These are phyloP conservation scores for Triplophysa bombifrons DNA, from an alignment of 2,797 vertebrate genomes.

Conservation along the genomic window DNA sequence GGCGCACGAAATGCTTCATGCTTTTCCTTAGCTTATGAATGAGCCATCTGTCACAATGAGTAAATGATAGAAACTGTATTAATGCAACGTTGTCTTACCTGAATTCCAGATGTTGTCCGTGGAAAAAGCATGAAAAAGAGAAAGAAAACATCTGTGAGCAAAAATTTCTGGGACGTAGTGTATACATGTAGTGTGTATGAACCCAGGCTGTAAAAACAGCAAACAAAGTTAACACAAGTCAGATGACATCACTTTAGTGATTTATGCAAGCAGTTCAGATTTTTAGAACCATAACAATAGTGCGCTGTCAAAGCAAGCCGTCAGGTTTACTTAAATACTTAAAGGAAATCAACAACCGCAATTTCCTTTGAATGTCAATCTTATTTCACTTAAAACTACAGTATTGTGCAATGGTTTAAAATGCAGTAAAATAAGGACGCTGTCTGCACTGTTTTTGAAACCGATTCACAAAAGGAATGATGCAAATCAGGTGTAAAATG, in stretches of 20 bases:
- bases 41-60: slow-evolving; percentile 8
- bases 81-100: slow-evolving; percentile 33
- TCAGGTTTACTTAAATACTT: slow-evolving; percentile 7
- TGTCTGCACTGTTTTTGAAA: not conserved
- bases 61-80: slow-evolving; percentile 13
- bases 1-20: not conserved
- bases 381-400: not conserved
- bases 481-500: not conserved
- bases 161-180: not conserved
- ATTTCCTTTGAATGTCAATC: not conserved
- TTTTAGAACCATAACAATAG: not conserved
- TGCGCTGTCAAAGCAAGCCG: slow-evolving; percentile 4
- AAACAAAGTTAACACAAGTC: not conserved
- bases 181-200: not conserved
- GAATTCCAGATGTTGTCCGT: slow-evolving; percentile 8
- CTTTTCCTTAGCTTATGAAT: slow-evolving; percentile 21
- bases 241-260: not conserved
- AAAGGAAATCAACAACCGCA: not conserved
- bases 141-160: slow-evolving; percentile 6
- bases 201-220: not conserved
- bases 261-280: not conserved
- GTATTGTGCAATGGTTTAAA: not conserved
- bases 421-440: not conserved
- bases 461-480: not conserved
- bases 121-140: slow-evolving; percentile 28